A percentile compares a stretch with the other conserved stretches of the same genome.
phyloP scores from a whole-genome alignment of 2,113 vertebrate genomes.

The Dasyprocta punctata region DNA sequence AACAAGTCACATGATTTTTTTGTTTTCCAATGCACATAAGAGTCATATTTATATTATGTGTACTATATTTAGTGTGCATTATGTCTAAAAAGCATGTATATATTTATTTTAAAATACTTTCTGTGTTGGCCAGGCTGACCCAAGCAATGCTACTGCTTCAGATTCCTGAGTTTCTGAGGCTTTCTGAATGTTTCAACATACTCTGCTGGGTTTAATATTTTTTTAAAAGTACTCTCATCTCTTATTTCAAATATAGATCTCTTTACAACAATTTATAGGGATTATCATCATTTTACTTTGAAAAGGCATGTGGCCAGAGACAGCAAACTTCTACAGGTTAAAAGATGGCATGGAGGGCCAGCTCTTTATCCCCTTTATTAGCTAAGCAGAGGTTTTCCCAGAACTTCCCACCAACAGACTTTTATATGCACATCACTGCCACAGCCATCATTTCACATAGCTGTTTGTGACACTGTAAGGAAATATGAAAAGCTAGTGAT shows the following conservation, averaged over 20 bases:
- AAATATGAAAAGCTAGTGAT: not conserved
- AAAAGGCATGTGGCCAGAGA: not conserved
- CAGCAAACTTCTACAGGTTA: not conserved
- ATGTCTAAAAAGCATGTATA: not conserved
- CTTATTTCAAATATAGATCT: not conserved
- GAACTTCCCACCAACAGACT: not conserved
- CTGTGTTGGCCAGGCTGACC: not conserved
- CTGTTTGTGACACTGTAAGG: not conserved
- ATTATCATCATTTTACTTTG: not conserved
- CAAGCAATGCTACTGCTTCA: not conserved
- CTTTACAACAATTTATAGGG: not conserved
- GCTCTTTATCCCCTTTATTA: not conserved
- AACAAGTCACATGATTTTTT: not conserved
- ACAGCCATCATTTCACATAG: not conserved
- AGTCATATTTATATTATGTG: not conserved
- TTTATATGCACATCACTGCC: not conserved
- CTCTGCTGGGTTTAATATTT: not conserved
- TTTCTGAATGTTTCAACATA: not conserved
- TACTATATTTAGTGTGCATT: not conserved
- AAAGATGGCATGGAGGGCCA: not conserved
- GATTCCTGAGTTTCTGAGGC: not conserved
- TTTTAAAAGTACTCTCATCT: not conserved
- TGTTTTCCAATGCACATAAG: not conserved
- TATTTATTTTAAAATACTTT: not conserved
- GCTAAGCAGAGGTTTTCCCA: conserved; percentile 6